phyloP scores from a whole-genome alignment of 2,113 vertebrate genomes.

The Oryzias javanicus region DNA sequence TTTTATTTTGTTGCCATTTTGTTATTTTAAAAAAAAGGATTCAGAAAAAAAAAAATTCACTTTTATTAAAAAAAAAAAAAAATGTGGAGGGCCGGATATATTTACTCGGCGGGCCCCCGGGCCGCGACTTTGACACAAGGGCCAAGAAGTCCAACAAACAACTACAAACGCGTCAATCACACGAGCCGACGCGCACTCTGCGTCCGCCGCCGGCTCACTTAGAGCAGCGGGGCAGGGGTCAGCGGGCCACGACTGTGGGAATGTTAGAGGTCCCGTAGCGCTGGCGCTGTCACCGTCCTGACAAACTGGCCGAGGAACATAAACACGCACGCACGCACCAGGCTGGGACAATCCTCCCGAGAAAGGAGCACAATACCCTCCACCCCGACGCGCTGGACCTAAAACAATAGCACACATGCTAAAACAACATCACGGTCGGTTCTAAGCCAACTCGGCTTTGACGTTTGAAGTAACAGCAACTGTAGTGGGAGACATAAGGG shows the following conservation, averaged over 20 bases:
- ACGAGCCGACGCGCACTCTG: constrained; percentile 14
- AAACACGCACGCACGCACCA: constrained; percentile 61
- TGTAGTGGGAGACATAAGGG: constrained; percentile 30
- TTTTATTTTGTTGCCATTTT: too few species aligned
- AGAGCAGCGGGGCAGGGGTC: constrained; percentile 42
- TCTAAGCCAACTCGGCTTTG: constrained; percentile 43
- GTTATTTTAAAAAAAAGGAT: too few species aligned
- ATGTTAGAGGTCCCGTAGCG: constrained; percentile 40
- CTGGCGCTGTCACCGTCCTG: constrained; percentile 61
- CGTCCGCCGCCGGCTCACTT: constrained; percentile 9
- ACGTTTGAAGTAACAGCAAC: constrained; percentile 52
- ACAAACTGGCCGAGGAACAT: constrained; percentile 65
- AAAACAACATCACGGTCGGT: constrained; percentile 58
- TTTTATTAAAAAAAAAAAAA: too few species aligned
- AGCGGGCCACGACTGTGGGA: constrained; percentile 69
- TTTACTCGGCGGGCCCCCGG: too few species aligned
- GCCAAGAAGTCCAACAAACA: constrained; percentile 20
- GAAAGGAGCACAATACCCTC: constrained; percentile 56
- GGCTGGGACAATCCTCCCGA: constrained; percentile 48
- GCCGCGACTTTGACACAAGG: constrained; percentile 1
- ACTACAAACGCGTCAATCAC: constrained; percentile 49
- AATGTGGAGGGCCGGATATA: too few species aligned
- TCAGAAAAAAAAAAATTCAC: too few species aligned
- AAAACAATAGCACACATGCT: constrained; percentile 67
- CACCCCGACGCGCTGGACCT: constrained; percentile 36